Base-by-base conservation (phyloP, 2,797 vertebrate species). In the Helostoma temminkii region DNA sequence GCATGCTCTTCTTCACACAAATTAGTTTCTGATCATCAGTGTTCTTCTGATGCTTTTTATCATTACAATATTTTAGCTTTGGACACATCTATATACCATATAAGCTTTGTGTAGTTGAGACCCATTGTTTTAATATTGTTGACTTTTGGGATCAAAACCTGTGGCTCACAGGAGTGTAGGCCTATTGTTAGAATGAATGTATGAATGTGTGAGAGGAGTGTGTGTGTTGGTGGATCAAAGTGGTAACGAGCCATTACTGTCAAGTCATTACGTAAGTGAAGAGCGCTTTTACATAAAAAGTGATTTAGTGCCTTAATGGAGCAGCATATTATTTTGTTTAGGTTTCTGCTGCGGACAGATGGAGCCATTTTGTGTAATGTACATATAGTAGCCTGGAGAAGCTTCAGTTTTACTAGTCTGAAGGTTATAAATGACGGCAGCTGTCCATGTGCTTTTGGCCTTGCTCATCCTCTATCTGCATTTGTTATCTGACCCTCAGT, bases 191-290 rank as follows among this genome's bases (percentile, higher is more conserved):
- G 82, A 86, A 53, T 69, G 59, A 71, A 74, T 66, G 81, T 79
- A 81, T 81, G 80, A 87, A 79, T 69, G 82, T 85, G 74, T 73
- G 80, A 85, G 87, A 85, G 80, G 80, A 82, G 88, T 69, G 75
- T 66, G 78, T 81, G 84, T 89, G 90, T 91, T 78, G 89, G 88
- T 88, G 90, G 88, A 88, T 90, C 87, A 89, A 87, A 89, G 86
- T 39, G 58, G 80, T 90, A 91, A 91, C 62, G 79, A 92, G 86
- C 90, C 89, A 88, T 91, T 87, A 86, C 83, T 76, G 83, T 88
- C 85, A 88, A 87, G 78, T 82, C 24, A 59, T 93, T 90, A 84
- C 41, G 63, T 88, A 86, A 91, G 84, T 70, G 72, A 74, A 71
- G 80, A 87, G 81, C 61, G 77, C 74, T 82, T 90, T 84, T 79